phyloP scores from a whole-genome alignment of 2,888 invertebrate species.

The Hymenopus coronatus region DNA sequence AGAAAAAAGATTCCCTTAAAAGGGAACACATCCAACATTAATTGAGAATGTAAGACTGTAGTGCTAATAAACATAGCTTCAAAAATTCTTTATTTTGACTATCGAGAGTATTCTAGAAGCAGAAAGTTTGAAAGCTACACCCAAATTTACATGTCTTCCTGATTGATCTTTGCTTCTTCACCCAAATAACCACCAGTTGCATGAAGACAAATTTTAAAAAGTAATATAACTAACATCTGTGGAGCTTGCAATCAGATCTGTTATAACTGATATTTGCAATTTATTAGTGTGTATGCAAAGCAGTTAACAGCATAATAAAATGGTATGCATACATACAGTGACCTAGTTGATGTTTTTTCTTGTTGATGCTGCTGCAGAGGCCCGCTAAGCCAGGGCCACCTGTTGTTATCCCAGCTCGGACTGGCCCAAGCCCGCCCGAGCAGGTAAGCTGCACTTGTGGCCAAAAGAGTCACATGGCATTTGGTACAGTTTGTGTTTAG shows the following conservation, averaged over 20 bases:
- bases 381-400: conserved; percentile 54
- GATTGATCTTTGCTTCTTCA: neutral
- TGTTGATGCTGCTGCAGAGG: conserved; percentile 48
- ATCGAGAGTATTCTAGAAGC: too few species aligned
- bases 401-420: conserved; percentile 51
- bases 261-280: neutral
- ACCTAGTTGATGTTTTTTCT: conserved; percentile 31
- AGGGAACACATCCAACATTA: too few species aligned
- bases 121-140: too few species aligned
- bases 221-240: neutral
- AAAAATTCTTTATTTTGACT: too few species aligned
- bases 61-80: too few species aligned
- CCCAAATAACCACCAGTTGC: neutral
- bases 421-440: conserved; percentile 50
- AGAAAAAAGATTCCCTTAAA: too few species aligned
- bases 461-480: neutral
- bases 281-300: neutral
- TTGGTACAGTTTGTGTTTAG: conserved; percentile 34
- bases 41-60: too few species aligned
- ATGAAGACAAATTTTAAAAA: neutral
- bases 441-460: conserved; percentile 51
- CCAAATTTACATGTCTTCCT: neutral
- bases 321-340: conserved; percentile 40
- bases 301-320: conserved; percentile 6
- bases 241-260: too few species aligned